Evolutionary conservation across 2,113 vertebrate genomes (phyloP).

Genomic region (Daphoenositta chrysoptera): DNA sequence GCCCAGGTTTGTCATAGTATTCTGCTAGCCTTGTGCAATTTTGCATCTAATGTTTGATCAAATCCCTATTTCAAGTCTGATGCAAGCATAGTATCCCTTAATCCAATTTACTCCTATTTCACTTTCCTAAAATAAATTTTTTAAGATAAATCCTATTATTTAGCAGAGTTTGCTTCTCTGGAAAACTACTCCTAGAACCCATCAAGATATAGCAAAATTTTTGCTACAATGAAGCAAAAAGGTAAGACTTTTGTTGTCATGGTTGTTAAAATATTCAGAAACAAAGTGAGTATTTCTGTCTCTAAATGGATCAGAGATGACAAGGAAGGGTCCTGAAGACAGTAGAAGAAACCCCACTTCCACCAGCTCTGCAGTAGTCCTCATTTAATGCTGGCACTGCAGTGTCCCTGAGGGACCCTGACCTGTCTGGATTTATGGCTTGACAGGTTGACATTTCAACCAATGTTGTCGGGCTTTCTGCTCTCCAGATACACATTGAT

Average conservation of each 20-base stretch:
- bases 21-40: not conserved
- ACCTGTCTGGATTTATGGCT: rapidly evolving
- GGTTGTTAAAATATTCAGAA: not conserved
- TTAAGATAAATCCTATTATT: not conserved
- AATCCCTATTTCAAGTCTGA: not conserved
- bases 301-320: not conserved
- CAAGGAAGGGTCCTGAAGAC: not conserved
- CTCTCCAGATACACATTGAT: not conserved
- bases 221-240: not conserved
- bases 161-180: not conserved
- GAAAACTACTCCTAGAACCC: not conserved
- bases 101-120: not conserved
- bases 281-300: not conserved
- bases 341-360: not conserved
- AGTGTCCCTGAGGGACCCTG: not conserved
- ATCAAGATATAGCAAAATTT: not conserved
- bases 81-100: not conserved
- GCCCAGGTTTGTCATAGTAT: not conserved
- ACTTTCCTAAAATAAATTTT: not conserved
- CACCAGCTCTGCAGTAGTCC: not conserved
- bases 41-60: not conserved
- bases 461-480: not conserved
- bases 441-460: not conserved
- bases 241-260: not conserved
- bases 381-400: not conserved